Conservation (phyloP, 1,140 invertebrate genomes). For the Magallana gigas region DNA sequence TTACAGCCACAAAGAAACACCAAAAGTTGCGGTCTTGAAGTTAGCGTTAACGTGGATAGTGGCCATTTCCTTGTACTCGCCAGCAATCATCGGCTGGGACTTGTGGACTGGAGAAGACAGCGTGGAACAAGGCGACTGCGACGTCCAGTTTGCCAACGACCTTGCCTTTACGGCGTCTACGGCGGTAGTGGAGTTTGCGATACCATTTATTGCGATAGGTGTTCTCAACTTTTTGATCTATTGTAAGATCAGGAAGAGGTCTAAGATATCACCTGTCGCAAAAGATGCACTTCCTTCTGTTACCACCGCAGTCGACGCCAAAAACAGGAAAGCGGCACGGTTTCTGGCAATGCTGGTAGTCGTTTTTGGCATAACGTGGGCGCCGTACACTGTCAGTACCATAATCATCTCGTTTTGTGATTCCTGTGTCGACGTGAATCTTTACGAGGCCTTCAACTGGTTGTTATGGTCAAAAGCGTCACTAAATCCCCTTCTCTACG, state of each 20-base stretch:
- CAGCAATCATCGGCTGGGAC: conserved; percentile 59
- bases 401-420: conserved; percentile 65
- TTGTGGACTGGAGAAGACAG: conserved; percentile 41
- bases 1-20: conserved; percentile 52
- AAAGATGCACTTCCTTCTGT: background rate
- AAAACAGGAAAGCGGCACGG: conserved; percentile 59
- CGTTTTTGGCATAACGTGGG: conserved; percentile 63
- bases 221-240: conserved; percentile 47
- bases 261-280: background rate
- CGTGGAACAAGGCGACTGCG: conserved; percentile 51
- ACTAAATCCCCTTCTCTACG: conserved; percentile 74
- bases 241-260: conserved; percentile 46
- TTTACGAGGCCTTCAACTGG: conserved; percentile 71
- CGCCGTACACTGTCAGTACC: conserved; percentile 64
- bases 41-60: conserved; percentile 54
- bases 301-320: background rate
- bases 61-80: conserved; percentile 56
- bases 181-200: conserved; percentile 55
- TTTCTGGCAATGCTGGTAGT: conserved; percentile 63
- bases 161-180: conserved; percentile 47
- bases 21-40: conserved; percentile 36
- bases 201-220: conserved; percentile 52
- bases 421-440: conserved; percentile 56
- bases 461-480: conserved; percentile 71
- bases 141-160: conserved; percentile 57